phyloP scores from a whole-genome alignment of 2,888 invertebrate genomes.

The Tipula confusa region DNA sequence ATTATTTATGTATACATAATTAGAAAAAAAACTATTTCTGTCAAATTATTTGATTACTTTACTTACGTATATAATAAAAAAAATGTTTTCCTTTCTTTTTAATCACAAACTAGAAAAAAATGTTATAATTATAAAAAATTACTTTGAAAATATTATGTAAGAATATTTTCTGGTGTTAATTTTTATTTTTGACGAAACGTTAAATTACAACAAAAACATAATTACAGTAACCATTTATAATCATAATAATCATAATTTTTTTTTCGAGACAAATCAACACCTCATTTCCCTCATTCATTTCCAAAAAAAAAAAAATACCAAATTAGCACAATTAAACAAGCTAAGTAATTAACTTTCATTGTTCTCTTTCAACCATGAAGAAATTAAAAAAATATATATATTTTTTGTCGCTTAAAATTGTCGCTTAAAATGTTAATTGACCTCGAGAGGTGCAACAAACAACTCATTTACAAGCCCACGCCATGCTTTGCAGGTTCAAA shows the following conservation, averaged over 20 bases:
- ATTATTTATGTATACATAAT: neutral
- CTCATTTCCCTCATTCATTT: slow-evolving; percentile 20
- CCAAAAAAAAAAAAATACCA: slow-evolving; percentile 1
- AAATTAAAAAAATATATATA: neutral
- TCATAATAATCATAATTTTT: neutral
- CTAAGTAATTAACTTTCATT: slow-evolving; percentile 12
- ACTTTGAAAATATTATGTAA: neutral
- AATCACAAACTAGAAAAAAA: slow-evolving; percentile 9
- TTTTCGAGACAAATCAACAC: slow-evolving; percentile 12
- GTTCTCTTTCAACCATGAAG: neutral
- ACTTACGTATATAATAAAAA: neutral
- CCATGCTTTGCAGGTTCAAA: neutral
- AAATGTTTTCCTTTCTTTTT: neutral
- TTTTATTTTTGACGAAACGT: slow-evolving; percentile 25
- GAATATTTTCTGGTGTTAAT: slow-evolving; percentile 20
- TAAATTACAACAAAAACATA: slow-evolving; percentile 1
- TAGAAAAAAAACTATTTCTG: neutral
- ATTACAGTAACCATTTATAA: slow-evolving; percentile 25
- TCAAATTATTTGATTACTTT: slow-evolving; percentile 12
- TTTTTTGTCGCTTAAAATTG: slow-evolving; percentile 13
- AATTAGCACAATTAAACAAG: slow-evolving; percentile 16
- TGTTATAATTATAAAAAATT: slow-evolving; percentile 20
- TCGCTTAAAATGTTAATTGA: slow-evolving; percentile 4
- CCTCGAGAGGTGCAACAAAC: slow-evolving; percentile 25
- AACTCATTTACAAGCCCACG: neutral